phyloP scores from a whole-genome alignment of 2,113 vertebrate species.

The Micromys minutus region DNA sequence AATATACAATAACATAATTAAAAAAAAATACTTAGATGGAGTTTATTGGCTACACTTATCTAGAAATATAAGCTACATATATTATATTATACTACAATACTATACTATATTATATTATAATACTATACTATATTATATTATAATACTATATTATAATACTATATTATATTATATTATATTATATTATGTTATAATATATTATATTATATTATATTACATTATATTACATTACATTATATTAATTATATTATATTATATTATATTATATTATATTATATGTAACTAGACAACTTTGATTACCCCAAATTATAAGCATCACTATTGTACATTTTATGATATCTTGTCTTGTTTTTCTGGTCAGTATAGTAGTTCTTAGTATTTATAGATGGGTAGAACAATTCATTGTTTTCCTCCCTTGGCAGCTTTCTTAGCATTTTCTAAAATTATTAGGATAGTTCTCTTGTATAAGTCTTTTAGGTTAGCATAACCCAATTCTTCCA shows the following conservation, averaged over 20 bases:
- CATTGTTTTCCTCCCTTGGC: not conserved
- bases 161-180: too few relatives aligned
- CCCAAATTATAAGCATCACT: not conserved
- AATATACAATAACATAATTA: too few relatives aligned
- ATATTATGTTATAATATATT: too few relatives aligned
- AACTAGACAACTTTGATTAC: not conserved
- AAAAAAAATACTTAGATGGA: not conserved
- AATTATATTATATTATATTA: too few relatives aligned
- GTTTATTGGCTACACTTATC: not conserved
- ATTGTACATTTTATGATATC: not conserved
- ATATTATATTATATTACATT: too few relatives aligned
- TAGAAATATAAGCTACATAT: not conserved
- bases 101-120: too few relatives aligned
- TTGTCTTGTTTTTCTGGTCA: not conserved
- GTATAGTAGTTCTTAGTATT: not conserved
- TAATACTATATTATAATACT: too few relatives aligned
- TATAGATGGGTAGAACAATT: fast-evolving
- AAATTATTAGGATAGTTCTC: not conserved
- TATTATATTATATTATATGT: too few relatives aligned
- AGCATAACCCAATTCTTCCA: not conserved
- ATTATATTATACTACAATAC: too few relatives aligned
- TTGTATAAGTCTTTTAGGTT: not conserved
- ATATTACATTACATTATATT: too few relatives aligned
- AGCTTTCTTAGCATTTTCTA: too few relatives aligned
- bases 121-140: too few relatives aligned